Evolutionary conservation across 1,140 invertebrate species (phyloP).

Genomic region (Hydropsyche tenuis): DNA sequence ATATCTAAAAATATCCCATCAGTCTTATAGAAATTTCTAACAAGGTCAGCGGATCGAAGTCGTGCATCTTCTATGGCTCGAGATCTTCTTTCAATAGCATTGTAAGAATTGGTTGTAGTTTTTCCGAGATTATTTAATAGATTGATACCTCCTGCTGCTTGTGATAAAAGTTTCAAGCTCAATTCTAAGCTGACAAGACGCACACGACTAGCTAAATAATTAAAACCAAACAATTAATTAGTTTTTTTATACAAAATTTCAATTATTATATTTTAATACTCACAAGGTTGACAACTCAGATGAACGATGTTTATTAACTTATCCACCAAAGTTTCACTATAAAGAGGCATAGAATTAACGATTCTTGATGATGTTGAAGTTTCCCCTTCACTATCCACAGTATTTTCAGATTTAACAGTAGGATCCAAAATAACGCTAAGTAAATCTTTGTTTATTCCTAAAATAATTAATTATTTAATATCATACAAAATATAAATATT

Average conservation of each 20-base stretch:
- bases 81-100: constrained; percentile 57
- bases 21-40: constrained; percentile 95
- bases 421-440: constrained; percentile 63
- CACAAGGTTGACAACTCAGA: constrained; percentile 81
- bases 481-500: constrained; percentile 1
- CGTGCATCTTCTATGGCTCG: constrained; percentile 78
- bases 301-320: constrained; percentile 80
- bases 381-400: not conserved
- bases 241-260: too few relatives aligned
- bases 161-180: constrained; percentile 77
- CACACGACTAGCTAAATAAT: constrained; percentile 74
- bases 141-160: constrained; percentile 59
- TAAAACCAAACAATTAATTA: constrained; percentile 31
- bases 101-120: constrained; percentile 55
- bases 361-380: constrained; percentile 6
- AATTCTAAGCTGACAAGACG: constrained; percentile 92
- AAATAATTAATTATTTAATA: constrained; percentile 41
- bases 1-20: constrained; percentile 99
- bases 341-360: constrained; percentile 55
- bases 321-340: constrained; percentile 80
- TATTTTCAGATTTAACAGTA: constrained; percentile 46
- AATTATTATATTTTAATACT: constrained; percentile 54
- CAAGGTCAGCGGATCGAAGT: constrained; percentile 83
- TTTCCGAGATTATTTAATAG: not conserved
- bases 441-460: constrained; percentile 78